Evolutionary conservation across 2,797 vertebrate genomes (phyloP).

Genomic region (Hoplostethus atlanticus): DNA sequence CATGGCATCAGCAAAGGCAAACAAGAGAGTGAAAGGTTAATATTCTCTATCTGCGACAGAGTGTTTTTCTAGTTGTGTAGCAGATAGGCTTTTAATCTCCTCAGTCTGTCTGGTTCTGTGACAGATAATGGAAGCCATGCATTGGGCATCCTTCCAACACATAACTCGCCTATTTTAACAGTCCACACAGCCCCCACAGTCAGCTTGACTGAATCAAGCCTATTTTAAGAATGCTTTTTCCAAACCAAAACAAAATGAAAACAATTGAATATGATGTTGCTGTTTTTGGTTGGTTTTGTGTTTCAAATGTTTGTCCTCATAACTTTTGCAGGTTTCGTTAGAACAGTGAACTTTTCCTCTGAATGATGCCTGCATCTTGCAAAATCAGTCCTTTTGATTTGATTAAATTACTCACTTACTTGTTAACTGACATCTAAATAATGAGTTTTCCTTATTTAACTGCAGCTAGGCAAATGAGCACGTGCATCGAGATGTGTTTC

Average conservation of each 20-base stretch:
- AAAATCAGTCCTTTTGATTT: background rate
- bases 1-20: conserved; percentile 13
- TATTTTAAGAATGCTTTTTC: background rate
- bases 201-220: conserved; percentile 9
- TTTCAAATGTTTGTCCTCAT: background rate
- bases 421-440: background rate
- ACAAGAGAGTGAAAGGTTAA: conserved; percentile 27
- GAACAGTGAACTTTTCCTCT: background rate
- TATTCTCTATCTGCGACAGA: conserved; percentile 44
- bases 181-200: conserved; percentile 12
- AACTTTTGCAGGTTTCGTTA: conserved; percentile 2
- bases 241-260: background rate
- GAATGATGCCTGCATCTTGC: background rate
- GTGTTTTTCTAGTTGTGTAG: conserved; percentile 25
- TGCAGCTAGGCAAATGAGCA: background rate
- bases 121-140: conserved; percentile 40
- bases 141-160: conserved; percentile 38
- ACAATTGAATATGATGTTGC: background rate
- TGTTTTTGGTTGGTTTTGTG: background rate
- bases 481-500: background rate
- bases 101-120: conserved; percentile 11
- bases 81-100: conserved; percentile 38
- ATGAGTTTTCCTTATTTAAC: background rate
- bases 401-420: background rate
- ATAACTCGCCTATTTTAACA: conserved; percentile 26